Evolutionary conservation across 2,797 vertebrate species (phyloP).

Genomic region (Ctenosaura bakeri): DNA sequence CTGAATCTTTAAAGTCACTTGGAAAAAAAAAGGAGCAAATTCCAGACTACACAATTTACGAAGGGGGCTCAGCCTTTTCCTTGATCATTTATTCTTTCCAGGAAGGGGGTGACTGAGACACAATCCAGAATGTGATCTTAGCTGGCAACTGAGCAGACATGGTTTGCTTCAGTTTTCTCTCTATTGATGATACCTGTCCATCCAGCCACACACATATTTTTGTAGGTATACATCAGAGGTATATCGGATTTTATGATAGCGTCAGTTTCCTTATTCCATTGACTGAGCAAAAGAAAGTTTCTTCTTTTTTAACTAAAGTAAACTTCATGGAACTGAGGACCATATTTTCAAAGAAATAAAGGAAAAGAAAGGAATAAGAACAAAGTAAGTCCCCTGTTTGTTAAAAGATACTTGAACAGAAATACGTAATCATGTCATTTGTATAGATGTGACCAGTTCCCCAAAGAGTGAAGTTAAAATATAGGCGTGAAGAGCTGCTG

Average conservation of each 20-base stretch:
- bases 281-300: neutral
- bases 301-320: neutral
- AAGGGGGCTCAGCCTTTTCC: conserved; percentile 4
- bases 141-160: neutral
- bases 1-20: conserved; percentile 18
- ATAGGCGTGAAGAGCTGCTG: neutral
- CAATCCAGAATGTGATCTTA: conserved; percentile 22
- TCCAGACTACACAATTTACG: conserved; percentile 48
- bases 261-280: neutral
- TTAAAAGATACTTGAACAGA: neutral
- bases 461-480: neutral
- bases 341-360: neutral
- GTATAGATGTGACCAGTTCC: neutral
- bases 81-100: conserved; percentile 32
- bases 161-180: conserved; percentile 21
- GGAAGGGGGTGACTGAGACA: conserved; percentile 24
- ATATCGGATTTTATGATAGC: conserved; percentile 5
- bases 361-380: neutral
- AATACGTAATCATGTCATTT: neutral
- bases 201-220: conserved; percentile 12
- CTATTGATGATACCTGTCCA: neutral
- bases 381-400: neutral
- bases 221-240: neutral
- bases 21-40: neutral
- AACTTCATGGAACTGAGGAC: neutral